Evolutionary conservation across 2,797 vertebrate genomes (phyloP).

Genomic region (Pyrocephalus nanus): DNA sequence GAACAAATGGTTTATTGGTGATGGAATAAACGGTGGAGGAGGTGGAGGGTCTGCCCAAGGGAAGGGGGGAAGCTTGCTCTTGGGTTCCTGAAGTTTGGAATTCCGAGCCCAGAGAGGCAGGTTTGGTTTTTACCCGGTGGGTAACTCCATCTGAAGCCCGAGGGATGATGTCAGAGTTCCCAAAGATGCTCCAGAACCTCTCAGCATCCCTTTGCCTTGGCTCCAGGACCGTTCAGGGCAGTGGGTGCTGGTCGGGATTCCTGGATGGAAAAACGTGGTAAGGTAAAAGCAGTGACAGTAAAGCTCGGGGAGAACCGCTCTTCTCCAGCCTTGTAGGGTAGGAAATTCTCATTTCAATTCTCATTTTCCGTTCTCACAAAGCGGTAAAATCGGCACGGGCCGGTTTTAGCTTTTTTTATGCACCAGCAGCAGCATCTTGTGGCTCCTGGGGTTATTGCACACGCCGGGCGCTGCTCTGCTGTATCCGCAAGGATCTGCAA

Average conservation of each 20-base stretch:
- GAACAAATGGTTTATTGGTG: background rate
- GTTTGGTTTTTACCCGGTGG: background rate
- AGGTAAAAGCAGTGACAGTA: fast-evolving
- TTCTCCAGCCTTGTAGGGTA: background rate
- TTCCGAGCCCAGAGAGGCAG: background rate
- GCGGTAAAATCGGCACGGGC: fast-evolving
- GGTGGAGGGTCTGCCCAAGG: too few species aligned
- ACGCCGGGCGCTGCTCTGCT: background rate
- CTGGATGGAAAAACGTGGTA: fast-evolving
- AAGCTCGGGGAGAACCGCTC: too few species aligned
- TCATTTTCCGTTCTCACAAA: background rate
- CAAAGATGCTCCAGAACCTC: background rate
- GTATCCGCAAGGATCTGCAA: fast-evolving
- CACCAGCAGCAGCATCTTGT: background rate
- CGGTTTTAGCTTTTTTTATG: background rate
- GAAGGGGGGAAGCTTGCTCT: background rate
- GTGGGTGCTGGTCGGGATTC: background rate
- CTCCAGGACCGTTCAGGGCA: background rate
- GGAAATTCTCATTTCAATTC: background rate
- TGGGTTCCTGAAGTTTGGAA: fast-evolving
- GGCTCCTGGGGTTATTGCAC: background rate
- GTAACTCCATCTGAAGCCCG: background rate
- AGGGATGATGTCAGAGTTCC: background rate
- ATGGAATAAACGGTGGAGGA: background rate
- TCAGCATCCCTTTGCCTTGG: fast-evolving